A percentile compares a stretch with the other conserved stretches of the same genome.
phyloP scores from a whole-genome alignment of 2,113 vertebrate genomes.

The Nerophis ophidion region DNA sequence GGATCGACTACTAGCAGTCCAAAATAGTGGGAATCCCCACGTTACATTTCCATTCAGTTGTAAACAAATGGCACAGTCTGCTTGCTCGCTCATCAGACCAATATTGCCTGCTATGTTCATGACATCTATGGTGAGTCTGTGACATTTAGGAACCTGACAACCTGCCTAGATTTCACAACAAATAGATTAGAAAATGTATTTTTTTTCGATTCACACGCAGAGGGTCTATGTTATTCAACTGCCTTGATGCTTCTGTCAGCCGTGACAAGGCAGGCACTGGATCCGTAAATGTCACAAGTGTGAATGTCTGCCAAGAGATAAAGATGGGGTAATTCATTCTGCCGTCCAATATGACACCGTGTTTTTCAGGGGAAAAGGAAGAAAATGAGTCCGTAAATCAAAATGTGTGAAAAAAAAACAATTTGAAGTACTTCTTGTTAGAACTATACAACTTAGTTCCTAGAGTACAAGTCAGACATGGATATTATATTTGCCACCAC shows the following conservation, averaged over 20 bases:
- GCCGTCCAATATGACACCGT: slow-evolving; percentile 1
- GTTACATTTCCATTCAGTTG: no score
- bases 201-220: slow-evolving; percentile 1
- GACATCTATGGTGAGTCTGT: slow-evolving; percentile 2
- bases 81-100: no score
- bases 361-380: neutral
- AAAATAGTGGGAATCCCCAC: no score
- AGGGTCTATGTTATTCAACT: slow-evolving; percentile 2
- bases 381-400: neutral
- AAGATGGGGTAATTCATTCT: neutral
- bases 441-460: neutral
- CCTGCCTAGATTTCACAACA: slow-evolving; percentile 13
- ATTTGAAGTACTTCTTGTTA: neutral
- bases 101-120: no score
- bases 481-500: neutral
- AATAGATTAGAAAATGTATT: slow-evolving; percentile 10
- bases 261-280: slow-evolving; percentile 6
- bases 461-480: neutral
- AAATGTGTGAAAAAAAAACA: neutral
- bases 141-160: slow-evolving; percentile 23
- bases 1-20: no score
- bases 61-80: no score
- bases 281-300: slow-evolving; percentile 29
- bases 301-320: slow-evolving; percentile 14
- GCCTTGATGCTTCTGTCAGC: slow-evolving; percentile 2